These are phyloP conservation scores for Charina bottae DNA, from an alignment of 2,113 vertebrate species.

Conservation along the genomic window DNA sequence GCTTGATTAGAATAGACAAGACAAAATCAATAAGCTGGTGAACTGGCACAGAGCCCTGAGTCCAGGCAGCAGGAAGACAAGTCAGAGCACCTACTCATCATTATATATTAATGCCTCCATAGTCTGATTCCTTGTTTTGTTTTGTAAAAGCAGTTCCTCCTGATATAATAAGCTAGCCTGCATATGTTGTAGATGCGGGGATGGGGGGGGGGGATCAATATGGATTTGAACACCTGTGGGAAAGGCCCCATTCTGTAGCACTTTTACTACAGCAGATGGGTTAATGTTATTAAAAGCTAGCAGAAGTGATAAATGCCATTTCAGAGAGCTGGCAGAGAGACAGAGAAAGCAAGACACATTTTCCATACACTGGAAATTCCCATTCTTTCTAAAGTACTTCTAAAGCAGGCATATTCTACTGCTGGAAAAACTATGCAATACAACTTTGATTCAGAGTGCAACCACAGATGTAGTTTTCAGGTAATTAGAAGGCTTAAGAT, in stretches of 20 bases:
- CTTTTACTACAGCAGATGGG: neutral
- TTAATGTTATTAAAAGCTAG: neutral
- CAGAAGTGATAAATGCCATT: neutral
- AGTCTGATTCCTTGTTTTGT: neutral
- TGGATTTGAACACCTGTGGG: neutral
- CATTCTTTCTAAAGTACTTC: slow-evolving; percentile 2
- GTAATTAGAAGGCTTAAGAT: neutral
- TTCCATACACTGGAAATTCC: neutral
- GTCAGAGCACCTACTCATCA: neutral
- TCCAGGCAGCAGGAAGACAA: neutral
- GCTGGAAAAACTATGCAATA: neutral
- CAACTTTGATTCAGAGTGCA: neutral
- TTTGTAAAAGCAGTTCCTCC: neutral
- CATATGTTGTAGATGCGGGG: neutral
- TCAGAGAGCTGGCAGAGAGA: neutral
- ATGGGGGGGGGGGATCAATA: neutral
- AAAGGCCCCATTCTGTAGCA: neutral
- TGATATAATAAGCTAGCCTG: neutral
- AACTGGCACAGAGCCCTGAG: neutral
- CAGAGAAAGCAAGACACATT: neutral
- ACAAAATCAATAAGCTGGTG: neutral
- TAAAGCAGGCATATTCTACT: neutral
- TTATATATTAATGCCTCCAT: neutral
- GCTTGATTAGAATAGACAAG: neutral
- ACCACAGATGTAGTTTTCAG: neutral